These are phyloP conservation scores for Armadillidium nasatum DNA, from an alignment of 1,140 invertebrate genomes.

Conservation along the genomic window DNA sequence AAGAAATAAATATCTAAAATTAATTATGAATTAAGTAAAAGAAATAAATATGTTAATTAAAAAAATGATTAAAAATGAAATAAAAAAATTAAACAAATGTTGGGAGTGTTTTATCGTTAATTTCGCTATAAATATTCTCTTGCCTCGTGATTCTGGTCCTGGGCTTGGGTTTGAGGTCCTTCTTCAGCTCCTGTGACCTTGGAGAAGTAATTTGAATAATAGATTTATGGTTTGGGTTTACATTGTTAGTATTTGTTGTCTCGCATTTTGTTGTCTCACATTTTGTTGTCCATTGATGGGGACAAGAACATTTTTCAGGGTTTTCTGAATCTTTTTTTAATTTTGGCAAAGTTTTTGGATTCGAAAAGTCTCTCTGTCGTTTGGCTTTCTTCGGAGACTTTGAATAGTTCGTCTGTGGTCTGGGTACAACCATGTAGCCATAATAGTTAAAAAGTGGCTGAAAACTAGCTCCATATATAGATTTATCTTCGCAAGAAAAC, in stretches of 20 bases:
- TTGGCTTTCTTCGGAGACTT: background rate
- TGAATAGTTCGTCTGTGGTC: background rate
- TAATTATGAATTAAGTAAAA: no score
- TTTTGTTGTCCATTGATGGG: no score
- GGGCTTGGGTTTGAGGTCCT: background rate
- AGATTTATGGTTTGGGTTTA: background rate
- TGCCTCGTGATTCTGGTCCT: background rate
- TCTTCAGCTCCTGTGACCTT: background rate
- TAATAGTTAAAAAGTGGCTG: slow-evolving; percentile 42
- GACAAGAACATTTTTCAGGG: no score
- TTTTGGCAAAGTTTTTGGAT: no score
- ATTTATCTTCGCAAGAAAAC: slow-evolving; percentile 27
- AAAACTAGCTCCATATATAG: slow-evolving; percentile 20
- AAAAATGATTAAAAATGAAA: no score
- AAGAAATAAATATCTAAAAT: no score
- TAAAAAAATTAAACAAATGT: background rate
- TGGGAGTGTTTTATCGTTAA: background rate
- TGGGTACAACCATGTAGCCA: slow-evolving; percentile 42
- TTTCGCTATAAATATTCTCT: background rate
- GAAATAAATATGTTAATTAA: no score
- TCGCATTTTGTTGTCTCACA: no score
- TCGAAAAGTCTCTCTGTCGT: no score
- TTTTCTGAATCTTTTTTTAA: no score
- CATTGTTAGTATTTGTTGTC: no score
- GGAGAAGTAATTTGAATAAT: background rate